phyloP scores from a whole-genome alignment of 1,140 invertebrate genomes.

The Ips nitidus region DNA sequence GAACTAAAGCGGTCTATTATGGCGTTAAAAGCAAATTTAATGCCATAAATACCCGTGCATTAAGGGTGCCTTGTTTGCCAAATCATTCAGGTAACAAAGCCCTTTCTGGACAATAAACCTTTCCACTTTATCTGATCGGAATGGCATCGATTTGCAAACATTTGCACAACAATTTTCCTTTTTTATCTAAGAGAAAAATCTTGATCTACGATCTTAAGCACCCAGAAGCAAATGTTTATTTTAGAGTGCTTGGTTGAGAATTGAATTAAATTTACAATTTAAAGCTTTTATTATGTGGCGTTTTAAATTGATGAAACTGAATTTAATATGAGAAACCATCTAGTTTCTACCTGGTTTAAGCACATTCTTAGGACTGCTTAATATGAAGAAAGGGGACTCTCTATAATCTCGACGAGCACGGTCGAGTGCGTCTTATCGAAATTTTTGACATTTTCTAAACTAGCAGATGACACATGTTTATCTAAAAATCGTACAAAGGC shows the following conservation, averaged over 20 bases:
- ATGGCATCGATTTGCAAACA: constrained; percentile 33
- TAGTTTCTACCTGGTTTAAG: constrained; percentile 31
- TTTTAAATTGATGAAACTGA: too few relatives aligned
- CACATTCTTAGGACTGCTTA: constrained; percentile 20
- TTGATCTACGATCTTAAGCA: constrained; percentile 17
- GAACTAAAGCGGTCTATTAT: constrained; percentile 15
- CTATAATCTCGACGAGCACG: constrained; percentile 19
- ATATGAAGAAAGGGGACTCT: constrained; percentile 24
- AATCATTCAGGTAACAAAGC: constrained; percentile 24
- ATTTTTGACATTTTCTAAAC: constrained; percentile 38
- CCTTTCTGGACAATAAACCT: constrained; percentile 22
- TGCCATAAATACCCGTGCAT: constrained; percentile 12
- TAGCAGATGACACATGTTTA: constrained; percentile 38
- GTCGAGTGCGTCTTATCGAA: constrained; percentile 37
- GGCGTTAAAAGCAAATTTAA: constrained; percentile 26
- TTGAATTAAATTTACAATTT: too few relatives aligned
- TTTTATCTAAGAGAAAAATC: constrained; percentile 18
- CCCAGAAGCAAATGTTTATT: constrained; percentile 10
- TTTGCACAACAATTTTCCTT: constrained; percentile 34
- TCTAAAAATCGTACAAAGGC: constrained; percentile 34
- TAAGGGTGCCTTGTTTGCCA: constrained; percentile 23
- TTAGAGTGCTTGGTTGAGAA: neutral
- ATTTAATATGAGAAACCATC: neutral
- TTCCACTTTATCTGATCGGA: constrained; percentile 21
- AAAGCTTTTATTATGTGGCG: too few relatives aligned